Evolutionary conservation across 2,888 invertebrate genomes (phyloP).

Genomic region (Ommatoiulus sabulosus): DNA sequence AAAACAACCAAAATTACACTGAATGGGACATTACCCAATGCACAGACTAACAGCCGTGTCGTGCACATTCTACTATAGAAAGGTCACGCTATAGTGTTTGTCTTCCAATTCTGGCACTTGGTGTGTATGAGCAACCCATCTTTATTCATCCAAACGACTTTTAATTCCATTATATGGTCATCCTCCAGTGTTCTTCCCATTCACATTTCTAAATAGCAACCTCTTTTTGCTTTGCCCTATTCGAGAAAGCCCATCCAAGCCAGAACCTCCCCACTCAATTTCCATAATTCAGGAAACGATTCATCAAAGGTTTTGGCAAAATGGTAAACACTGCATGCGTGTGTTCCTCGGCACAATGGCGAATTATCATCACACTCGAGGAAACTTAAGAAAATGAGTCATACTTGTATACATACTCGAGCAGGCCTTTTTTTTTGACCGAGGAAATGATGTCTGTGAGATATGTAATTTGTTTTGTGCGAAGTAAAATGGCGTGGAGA

Average conservation of each 20-base stretch:
- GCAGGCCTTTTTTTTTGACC: neutral
- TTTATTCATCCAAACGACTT: neutral
- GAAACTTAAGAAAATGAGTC: slow-evolving; percentile 3
- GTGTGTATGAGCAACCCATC: neutral
- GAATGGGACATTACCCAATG: too few relatives aligned
- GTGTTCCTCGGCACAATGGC: neutral
- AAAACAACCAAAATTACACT: too few relatives aligned
- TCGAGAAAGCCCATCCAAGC: neutral
- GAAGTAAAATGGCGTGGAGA: slow-evolving; percentile 2
- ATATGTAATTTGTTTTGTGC: neutral
- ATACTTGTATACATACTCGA: neutral
- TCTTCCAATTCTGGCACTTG: neutral
- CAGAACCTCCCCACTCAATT: neutral
- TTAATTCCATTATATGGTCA: neutral
- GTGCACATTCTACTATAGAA: too few relatives aligned
- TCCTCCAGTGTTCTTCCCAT: neutral
- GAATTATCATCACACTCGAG: slow-evolving; percentile 12
- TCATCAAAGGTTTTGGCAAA: slow-evolving; percentile 12
- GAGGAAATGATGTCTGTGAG: neutral
- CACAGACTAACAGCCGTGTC: too few relatives aligned
- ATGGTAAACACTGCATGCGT: slow-evolving; percentile 12
- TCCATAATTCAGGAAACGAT: slow-evolving; percentile 19
- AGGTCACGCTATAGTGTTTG: neutral
- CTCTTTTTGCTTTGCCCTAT: neutral
- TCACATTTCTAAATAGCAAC: neutral